Evolutionary conservation across 2,797 vertebrate species (phyloP).

Genomic region (Enteromius unitaeniatus): DNA sequence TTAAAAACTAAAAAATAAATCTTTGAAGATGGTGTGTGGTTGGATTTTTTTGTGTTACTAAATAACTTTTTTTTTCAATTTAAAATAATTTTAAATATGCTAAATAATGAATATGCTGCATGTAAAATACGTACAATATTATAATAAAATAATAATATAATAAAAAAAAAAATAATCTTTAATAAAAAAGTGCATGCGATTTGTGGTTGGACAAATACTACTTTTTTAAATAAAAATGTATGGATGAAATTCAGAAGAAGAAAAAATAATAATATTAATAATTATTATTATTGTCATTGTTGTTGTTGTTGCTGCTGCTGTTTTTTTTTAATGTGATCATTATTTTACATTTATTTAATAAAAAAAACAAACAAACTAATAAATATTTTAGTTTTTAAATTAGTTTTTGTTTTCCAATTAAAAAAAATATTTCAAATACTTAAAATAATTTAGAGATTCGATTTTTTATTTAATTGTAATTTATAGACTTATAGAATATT

Average conservation of each 20-base stretch:
- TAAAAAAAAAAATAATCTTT: too few species aligned
- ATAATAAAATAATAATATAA: too few species aligned
- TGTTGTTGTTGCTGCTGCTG: not conserved
- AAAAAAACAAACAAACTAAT: too few species aligned
- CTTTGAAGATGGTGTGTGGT: not conserved
- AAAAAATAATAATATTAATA: too few species aligned
- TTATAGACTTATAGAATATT: not conserved
- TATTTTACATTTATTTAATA: not conserved
- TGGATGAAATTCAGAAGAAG: not conserved
- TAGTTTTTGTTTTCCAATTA: not conserved
- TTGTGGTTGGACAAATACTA: too few species aligned
- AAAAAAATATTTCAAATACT: not conserved
- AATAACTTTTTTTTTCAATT: not conserved
- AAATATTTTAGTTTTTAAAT: not conserved
- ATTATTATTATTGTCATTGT: not conserved
- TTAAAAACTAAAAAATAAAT: not conserved
- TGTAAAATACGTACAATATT: too few species aligned
- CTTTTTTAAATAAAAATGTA: not conserved
- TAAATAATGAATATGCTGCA: not conserved
- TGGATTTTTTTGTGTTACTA: too few species aligned
- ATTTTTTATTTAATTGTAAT: not conserved
- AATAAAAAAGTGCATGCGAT: too few species aligned
- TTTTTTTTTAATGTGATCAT: not conserved
- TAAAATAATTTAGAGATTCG: not conserved
- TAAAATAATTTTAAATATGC: not conserved